Percentiles rank a stretch among this genome's conserved stretches.
Evolutionary conservation across 2,797 vertebrate genomes (phyloP).

Genomic region (Enteromius viviparus): DNA sequence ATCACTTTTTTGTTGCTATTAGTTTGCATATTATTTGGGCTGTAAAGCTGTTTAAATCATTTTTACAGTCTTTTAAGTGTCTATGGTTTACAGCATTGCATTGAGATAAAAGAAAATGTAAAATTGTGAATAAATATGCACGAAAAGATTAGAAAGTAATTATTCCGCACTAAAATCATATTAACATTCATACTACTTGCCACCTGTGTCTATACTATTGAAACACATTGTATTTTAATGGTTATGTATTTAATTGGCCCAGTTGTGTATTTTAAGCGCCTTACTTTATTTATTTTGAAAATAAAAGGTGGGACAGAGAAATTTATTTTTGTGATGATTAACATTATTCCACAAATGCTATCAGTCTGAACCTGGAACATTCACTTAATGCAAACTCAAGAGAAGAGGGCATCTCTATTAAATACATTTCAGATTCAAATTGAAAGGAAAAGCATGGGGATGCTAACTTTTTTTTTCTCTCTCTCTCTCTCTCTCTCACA

Average conservation of each 20-base stretch:
- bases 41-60: not conserved
- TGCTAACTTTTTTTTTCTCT: not conserved
- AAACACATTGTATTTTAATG: not conserved
- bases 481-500: not conserved
- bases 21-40: not conserved
- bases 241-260: not conserved
- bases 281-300: not conserved
- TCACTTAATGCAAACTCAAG: constrained; percentile 2
- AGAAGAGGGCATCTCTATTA: not conserved
- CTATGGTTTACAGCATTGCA: not conserved
- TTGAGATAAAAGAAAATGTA: not conserved
- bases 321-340: not conserved
- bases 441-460: constrained; percentile 37
- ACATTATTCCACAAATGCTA: not conserved
- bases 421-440: constrained; percentile 26
- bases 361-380: not conserved
- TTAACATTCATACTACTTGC: not conserved
- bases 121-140: not conserved
- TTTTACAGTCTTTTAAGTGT: not conserved
- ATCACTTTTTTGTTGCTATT: not conserved
- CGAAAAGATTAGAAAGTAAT: not conserved
- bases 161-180: not conserved
- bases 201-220: not conserved
- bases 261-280: not conserved
- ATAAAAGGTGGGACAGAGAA: not conserved